Evolutionary conservation across 2,888 invertebrate genomes (phyloP).

Genomic region (Cabera pusaria): DNA sequence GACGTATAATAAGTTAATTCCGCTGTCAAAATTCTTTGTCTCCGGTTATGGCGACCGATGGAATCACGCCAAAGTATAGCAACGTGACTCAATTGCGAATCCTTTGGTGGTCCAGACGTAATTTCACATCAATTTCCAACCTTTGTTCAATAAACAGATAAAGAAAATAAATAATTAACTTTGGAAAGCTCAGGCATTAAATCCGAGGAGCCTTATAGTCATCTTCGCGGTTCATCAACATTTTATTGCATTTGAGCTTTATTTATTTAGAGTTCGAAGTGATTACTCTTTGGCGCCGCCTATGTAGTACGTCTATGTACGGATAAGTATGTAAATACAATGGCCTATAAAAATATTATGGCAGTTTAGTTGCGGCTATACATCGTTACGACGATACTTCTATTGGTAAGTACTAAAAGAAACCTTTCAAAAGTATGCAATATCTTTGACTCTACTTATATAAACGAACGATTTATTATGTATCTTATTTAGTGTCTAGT

Average conservation of each 20-base stretch:
- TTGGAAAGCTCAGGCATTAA: constrained; percentile 45
- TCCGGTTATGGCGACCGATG: constrained; percentile 47
- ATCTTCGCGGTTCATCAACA: constrained; percentile 48
- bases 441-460: too few relatives aligned
- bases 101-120: constrained; percentile 59
- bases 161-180: constrained; percentile 39
- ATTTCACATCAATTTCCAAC: constrained; percentile 42
- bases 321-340: too few relatives aligned
- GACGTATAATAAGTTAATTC: constrained; percentile 72
- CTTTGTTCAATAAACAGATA: constrained; percentile 35
- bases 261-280: constrained; percentile 48
- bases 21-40: constrained; percentile 63
- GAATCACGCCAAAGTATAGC: constrained; percentile 25
- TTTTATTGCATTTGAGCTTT: constrained; percentile 53
- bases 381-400: neutral
- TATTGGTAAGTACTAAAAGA: too few relatives aligned
- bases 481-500: constrained; percentile 31
- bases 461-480: neutral
- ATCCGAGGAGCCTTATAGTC: constrained; percentile 39
- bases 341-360: neutral
- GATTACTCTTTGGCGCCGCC: constrained; percentile 57
- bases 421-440: too few relatives aligned
- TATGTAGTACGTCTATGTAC: constrained; percentile 35
- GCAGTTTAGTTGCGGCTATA: neutral
- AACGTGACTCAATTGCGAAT: constrained; percentile 41